Evolutionary conservation across 2,113 vertebrate genomes (phyloP), one percentile per base, ranked within the genome.

Genomic region (Mandrillus leucophaeus): DNA sequence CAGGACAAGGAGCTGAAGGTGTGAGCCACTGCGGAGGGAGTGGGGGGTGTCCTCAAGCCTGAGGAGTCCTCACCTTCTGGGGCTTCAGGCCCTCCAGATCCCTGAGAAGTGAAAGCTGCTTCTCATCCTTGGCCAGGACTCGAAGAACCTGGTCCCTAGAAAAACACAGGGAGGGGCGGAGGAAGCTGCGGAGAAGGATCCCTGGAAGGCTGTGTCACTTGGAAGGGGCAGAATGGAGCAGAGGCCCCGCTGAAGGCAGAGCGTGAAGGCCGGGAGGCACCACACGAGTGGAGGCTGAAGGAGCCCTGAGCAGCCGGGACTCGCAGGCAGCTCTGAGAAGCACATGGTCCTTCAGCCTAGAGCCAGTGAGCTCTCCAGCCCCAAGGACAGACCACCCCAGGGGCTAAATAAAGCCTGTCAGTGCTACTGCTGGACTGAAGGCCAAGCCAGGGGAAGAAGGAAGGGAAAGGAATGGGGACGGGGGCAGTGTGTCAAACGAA

Each of bases 131-230:
- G 40, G 99, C 98, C 4, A 8, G 61, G 75, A 99, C 84, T n/a
- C 99, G 99, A 91, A 99, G 99, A 73, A 99, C 99, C 98, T 99
- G 99, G 96, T 99, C 99, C 91, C 99, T 99, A 98, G 30, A 96
- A 93, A 98, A 83, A 95, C 50, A 98, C 17, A 14, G 40, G 20
- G 6, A 61, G 27, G 82, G 14, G 20, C 8, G 1, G 38, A 78
- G 16, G 79, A 64, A 40, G 64, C 43, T 27, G 6, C 0, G 5
- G 55, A 48, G 35, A 32, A 9, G 30, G 79, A 20, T 17, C 85
- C 73, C 76, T 23, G 57, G 48, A 20, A 86, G 64, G 38, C 89
- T 17, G 18, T 68, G 35, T 16, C 8, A 4, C 84, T 48, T 12
- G 43, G 38, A 72, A 61, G 45, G 72, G 16, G 3, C 40, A 3